Base-by-base conservation (phyloP, 2,888 invertebrate genomes). In the Holacanthella duospinosa region DNA sequence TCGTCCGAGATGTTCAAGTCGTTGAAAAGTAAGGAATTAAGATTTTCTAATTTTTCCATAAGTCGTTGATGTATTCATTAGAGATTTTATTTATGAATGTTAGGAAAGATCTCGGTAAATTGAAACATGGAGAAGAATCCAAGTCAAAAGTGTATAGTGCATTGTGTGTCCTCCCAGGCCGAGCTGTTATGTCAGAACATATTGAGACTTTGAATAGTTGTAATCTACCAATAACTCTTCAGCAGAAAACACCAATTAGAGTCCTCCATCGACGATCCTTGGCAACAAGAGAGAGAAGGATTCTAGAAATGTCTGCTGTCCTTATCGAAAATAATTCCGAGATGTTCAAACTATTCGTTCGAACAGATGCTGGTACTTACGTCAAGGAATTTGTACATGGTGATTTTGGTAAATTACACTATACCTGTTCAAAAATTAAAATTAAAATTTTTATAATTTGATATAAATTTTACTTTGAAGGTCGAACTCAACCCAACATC, bases 301-400 rank as follows among this genome's bases (percentile, higher is more conserved):
- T 94, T 64, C 82, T 86, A 73, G 80, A 81, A 43, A 81, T 89
- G 72, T 78, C 79, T n/a, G 86, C 86, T 0, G 77, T 78, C 27
- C 74, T 77, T 0, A 78, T 85, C 3, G 79, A 27, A 79, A 24
- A 81, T 80, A 76, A 70, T 64, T 55, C 19, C 55, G 64, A 77
- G 65, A 71, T 75, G 21, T 84, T 94, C 73, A 79, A 82, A 56
- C 74, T 93, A 29, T 81, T 83, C 65, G 73, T 93, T 25, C 83
- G 82, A 58, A 90, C 93, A 0, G 88, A 92, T 75, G 95, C 95
- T 12, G 95, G 95, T 53, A 93, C 94, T 44, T 99, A 99, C 77
- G 85, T 99, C 1, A 99, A 99, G 79, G 97, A 99, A 80, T 91
- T 97, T 80, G 89, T 92, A 25, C 94, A 97, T 79, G 93, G 96